Evolutionary conservation across 1,140 invertebrate genomes (phyloP).

Genomic region (Trichonephila clavata): DNA sequence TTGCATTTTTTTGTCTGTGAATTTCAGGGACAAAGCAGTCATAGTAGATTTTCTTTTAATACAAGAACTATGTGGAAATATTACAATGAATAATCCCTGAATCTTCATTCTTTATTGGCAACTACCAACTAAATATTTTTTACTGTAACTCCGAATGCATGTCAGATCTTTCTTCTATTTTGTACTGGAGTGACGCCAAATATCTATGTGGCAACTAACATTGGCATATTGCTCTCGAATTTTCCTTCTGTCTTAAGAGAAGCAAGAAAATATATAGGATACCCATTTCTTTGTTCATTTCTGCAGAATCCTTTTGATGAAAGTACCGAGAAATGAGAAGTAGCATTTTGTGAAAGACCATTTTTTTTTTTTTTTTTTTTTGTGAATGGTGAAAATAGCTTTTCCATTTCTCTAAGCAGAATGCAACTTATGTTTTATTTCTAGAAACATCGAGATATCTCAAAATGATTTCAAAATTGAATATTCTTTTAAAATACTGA

Average conservation of each 20-base stretch:
- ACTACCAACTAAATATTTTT: background rate
- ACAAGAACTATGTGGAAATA: background rate
- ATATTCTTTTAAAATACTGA: too few species aligned
- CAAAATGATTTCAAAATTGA: too few species aligned
- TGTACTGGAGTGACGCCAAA: background rate
- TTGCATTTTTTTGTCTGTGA: too few species aligned
- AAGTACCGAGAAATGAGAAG: constrained; percentile 2
- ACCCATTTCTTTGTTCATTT: constrained; percentile 7
- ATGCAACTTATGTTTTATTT: too few species aligned
- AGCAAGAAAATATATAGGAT: background rate
- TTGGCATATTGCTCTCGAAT: background rate
- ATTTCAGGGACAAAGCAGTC: too few species aligned
- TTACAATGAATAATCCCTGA: background rate
- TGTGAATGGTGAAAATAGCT: background rate
- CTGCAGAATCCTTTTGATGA: background rate
- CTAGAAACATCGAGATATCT: too few species aligned
- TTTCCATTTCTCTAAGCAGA: background rate
- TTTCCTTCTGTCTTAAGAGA: background rate
- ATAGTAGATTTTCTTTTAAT: too few species aligned
- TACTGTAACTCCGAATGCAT: background rate
- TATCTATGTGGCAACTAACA: background rate
- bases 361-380: too few species aligned
- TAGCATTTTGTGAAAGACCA: background rate
- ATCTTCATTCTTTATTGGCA: background rate
- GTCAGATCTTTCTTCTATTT: background rate